Evolutionary conservation across 1,140 invertebrate species (phyloP).

Genomic region (Lethrus apterus): DNA sequence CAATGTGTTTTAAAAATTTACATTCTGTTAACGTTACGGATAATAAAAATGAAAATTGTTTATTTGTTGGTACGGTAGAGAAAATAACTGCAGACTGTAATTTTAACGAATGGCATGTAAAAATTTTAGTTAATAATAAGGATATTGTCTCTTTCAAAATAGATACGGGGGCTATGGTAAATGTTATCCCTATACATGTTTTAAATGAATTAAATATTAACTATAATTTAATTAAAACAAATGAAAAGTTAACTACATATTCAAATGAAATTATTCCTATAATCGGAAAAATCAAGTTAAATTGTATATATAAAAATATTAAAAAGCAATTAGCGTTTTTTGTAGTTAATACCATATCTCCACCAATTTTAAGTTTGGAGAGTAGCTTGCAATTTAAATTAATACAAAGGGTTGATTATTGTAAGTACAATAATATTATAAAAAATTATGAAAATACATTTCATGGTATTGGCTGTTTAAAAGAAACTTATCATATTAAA

Average conservation of each 20-base stretch:
- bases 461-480: conserved; percentile 26
- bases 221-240: conserved; percentile 1
- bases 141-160: background rate
- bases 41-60: background rate
- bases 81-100: background rate
- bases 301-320: background rate
- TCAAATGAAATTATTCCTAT: background rate
- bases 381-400: too few species aligned
- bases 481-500: conserved; percentile 26
- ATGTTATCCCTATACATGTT: background rate
- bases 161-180: background rate
- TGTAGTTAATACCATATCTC: too few species aligned
- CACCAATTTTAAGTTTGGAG: too few species aligned
- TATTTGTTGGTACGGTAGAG: background rate
- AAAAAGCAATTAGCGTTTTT: background rate
- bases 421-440: background rate
- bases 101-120: background rate
- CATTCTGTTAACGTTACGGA: background rate
- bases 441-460: conserved; percentile 5
- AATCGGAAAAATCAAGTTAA: background rate
- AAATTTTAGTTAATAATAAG: background rate
- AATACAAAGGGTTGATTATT: too few species aligned
- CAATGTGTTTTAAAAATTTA: background rate
- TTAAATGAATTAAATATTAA: background rate
- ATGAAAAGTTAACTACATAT: background rate